Evolutionary conservation across 2,113 vertebrate genomes (phyloP), one percentile per base, ranked within the genome.

Genomic region (Oostethus manadensis): DNA sequence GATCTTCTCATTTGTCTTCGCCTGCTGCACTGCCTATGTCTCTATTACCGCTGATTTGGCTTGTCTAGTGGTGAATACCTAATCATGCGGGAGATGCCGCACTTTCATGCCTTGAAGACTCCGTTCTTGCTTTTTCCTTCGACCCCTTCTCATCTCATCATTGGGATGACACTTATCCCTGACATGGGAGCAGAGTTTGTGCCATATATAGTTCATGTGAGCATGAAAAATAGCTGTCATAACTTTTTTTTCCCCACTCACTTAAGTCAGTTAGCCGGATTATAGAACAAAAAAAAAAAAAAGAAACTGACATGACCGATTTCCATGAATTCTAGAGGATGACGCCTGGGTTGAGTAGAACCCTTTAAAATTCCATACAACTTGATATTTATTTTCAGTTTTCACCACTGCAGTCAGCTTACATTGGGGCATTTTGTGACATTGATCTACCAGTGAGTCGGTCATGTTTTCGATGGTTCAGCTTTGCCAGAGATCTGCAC

Each of bases 41-140:
- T 57, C 65, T 56, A 64, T 74, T 80, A 66, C 62, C 60, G 68
- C 74, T 82, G 76, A 85, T 84, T 84, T 78, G 74, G 62, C 78
- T 76, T 81, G 70, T 81, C 66, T 81, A 68, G 43, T 50, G 58
- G 62, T 85, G 83, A 81, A 85, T 84, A 70, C 64, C 51, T 77
- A 81, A 85, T 82, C 76, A 80, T 45, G 54, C 66, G 66, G 66
- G 76, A 74, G 61, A 82, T 80, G 48, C 45, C 51, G 51, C 58
- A 55, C 56, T 72, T 74, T 70, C 6, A 51, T 68, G 77, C 54
- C 57, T 38, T 35, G 18, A 74, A 60, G 67, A 63, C 60, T 66
- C 69, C 54, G 62, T 80, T 68, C 42, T 58, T 23, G 44, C 38
- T 10, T 33, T 2, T 47, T 23, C 56, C 43, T 44, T 72, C 44